phyloP scores from a whole-genome alignment of 2,113 vertebrate genomes.

The Gallinago media region DNA sequence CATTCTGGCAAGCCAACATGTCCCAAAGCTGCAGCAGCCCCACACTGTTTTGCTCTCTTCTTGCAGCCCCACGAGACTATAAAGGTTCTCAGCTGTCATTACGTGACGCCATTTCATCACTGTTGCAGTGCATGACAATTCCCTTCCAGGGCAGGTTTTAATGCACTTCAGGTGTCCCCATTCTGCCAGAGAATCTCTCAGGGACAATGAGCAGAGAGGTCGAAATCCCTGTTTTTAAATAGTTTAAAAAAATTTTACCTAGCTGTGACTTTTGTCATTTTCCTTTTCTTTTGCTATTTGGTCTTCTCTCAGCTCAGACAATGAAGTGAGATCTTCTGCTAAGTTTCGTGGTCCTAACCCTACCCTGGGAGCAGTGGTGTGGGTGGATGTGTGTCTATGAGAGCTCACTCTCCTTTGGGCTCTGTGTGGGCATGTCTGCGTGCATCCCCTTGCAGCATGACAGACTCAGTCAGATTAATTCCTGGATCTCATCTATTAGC shows the following conservation, averaged over 20 bases:
- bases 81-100: background rate
- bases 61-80: background rate
- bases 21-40: background rate
- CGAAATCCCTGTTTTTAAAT: background rate
- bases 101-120: background rate
- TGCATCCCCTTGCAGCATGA: too few species aligned
- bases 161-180: background rate
- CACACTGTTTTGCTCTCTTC: rapidly evolving
- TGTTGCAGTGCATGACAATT: background rate
- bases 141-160: background rate
- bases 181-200: background rate
- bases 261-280: background rate
- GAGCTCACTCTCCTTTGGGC: background rate
- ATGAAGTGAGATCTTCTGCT: background rate
- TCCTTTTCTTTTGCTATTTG: background rate
- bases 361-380: background rate
- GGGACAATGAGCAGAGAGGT: background rate
- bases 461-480: background rate
- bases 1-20: background rate
- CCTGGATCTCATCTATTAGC: background rate
- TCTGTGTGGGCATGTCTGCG: rapidly evolving
- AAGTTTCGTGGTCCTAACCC: background rate
- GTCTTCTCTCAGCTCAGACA: background rate
- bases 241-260: background rate
- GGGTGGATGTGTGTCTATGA: background rate